These are phyloP conservation scores for Trichacis sp. DNA, from an alignment of 2,888 invertebrate species.

Conservation along the genomic window DNA sequence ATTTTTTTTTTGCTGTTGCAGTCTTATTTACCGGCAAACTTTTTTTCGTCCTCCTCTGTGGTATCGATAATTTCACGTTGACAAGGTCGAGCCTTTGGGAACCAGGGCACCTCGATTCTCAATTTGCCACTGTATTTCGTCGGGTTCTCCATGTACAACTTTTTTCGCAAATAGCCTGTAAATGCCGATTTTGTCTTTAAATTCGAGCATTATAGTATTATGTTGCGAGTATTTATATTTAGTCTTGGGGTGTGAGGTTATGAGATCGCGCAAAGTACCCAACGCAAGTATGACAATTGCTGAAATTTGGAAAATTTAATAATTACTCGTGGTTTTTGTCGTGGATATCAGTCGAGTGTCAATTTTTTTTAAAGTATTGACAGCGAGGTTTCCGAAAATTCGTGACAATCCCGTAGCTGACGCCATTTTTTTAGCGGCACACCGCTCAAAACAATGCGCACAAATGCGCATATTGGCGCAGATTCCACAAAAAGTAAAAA, in stretches of 20 bases:
- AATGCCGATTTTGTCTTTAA: too few relatives aligned
- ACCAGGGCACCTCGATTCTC: constrained; percentile 51
- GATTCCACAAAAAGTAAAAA: too few relatives aligned
- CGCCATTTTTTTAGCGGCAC: constrained; percentile 32
- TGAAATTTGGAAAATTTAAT: not conserved
- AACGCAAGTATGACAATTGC: too few relatives aligned
- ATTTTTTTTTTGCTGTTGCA: too few relatives aligned
- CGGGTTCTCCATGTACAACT: not conserved
- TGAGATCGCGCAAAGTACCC: too few relatives aligned
- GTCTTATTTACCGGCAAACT: constrained; percentile 46
- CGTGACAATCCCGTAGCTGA: constrained; percentile 16
- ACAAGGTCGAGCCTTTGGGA: constrained; percentile 42
- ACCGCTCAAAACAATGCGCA: too few relatives aligned
- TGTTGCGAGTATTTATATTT: too few relatives aligned
- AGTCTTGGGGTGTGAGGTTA: too few relatives aligned
- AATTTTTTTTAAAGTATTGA: constrained; percentile 12
- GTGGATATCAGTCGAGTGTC: constrained; percentile 16
- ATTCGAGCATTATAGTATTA: too few relatives aligned
- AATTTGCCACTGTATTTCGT: constrained; percentile 1
- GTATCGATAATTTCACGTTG: constrained; percentile 49
- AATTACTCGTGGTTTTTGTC: constrained; percentile 14
- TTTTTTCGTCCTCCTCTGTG: constrained; percentile 51
- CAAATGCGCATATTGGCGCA: too few relatives aligned
- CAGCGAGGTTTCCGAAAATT: constrained; percentile 15
- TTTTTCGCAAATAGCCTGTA: not conserved